These are phyloP conservation scores for Pongo pygmaeus DNA, from an alignment of 2,113 vertebrate genomes.

Conservation along the genomic window DNA sequence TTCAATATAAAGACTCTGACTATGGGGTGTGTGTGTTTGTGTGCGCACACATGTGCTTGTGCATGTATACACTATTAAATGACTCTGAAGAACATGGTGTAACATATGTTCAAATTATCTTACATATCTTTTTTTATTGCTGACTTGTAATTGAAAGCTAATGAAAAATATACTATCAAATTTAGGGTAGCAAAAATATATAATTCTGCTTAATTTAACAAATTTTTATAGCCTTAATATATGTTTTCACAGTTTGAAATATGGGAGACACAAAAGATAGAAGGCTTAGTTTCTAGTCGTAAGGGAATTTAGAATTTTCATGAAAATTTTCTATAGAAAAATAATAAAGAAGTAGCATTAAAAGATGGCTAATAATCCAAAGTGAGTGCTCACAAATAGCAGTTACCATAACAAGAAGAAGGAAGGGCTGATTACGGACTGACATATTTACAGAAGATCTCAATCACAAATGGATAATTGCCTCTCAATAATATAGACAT, in stretches of 20 bases:
- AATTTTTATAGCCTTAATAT: background rate
- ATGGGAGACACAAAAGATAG: background rate
- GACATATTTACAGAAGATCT: background rate
- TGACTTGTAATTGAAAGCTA: background rate
- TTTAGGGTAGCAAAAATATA: background rate
- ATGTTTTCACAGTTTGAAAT: background rate
- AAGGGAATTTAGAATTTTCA: background rate
- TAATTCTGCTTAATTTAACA: background rate
- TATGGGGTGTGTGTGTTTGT: background rate
- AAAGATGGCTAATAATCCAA: background rate
- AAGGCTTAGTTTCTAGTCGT: background rate
- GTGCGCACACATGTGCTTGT: accelerated
- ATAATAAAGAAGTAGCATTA: background rate
- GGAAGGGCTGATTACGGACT: background rate
- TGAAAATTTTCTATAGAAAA: background rate
- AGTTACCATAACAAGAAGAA: background rate
- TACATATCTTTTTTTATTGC: background rate
- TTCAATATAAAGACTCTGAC: background rate
- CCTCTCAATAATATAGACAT: background rate
- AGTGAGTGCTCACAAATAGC: background rate
- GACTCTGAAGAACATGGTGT: background rate
- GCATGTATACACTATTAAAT: background rate
- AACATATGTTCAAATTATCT: background rate
- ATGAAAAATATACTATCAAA: background rate
- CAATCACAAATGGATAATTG: background rate